Evolutionary conservation across 2,113 vertebrate genomes (phyloP).

Genomic region (Ivindomyrus marchei): DNA sequence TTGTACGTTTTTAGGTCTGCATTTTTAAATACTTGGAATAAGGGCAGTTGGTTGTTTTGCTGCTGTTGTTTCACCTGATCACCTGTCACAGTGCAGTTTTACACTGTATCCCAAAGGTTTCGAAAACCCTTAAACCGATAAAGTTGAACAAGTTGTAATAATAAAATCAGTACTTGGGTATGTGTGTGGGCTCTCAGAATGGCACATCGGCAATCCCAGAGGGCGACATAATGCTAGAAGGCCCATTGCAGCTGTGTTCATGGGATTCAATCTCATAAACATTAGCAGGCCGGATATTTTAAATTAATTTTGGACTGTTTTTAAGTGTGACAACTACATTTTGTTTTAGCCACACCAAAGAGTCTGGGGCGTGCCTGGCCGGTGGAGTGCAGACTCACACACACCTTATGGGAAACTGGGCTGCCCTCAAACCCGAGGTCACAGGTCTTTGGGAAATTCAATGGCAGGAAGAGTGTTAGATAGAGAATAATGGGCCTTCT

Average conservation of each 20-base stretch:
- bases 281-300: neutral
- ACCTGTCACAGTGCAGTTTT: neutral
- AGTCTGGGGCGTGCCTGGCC: neutral
- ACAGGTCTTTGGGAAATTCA: constrained; percentile 39
- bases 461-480: constrained; percentile 43
- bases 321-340: neutral
- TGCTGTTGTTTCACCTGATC: neutral
- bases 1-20: neutral
- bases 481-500: constrained; percentile 38
- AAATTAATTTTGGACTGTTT: neutral
- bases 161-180: neutral
- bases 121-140: neutral
- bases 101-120: neutral
- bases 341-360: neutral
- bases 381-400: neutral
- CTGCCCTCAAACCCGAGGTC: constrained; percentile 25
- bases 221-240: neutral
- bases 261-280: neutral
- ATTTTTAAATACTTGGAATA: neutral
- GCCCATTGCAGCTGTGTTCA: neutral
- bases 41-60: neutral
- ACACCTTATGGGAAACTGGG: constrained; percentile 6
- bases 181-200: neutral
- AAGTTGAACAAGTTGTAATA: neutral
- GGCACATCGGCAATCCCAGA: neutral